Percentiles rank a stretch among this genome's conserved stretches.
Evolutionary conservation across 2,797 vertebrate genomes (phyloP).

Genomic region (Myripristis murdjan): DNA sequence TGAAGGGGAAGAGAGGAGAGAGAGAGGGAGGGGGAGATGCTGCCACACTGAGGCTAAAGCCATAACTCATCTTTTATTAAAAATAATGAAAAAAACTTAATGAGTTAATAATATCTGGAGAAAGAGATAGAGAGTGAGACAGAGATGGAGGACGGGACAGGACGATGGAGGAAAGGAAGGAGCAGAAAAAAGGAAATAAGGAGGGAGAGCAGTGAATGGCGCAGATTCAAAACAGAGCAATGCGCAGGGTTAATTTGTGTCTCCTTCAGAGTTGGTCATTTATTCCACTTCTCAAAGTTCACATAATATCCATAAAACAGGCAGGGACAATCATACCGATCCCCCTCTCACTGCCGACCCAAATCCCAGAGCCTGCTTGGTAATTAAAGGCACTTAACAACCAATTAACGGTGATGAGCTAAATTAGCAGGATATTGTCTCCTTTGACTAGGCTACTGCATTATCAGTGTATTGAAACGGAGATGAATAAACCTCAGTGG

Average conservation of each 20-base stretch:
- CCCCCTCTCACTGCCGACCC: slow-evolving; percentile 62
- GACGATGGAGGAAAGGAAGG: slow-evolving; percentile 64
- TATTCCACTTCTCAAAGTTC: slow-evolving; percentile 75
- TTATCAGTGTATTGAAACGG: slow-evolving; percentile 77
- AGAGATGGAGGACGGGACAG: slow-evolving; percentile 76
- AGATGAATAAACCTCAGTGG: slow-evolving; percentile 82
- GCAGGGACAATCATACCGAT: slow-evolving; percentile 60
- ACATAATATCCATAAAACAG: slow-evolving; percentile 68
- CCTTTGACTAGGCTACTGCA: slow-evolving; percentile 79
- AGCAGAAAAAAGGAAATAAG: slow-evolving; percentile 51
- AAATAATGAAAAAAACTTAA: slow-evolving; percentile 87
- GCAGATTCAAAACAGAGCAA: slow-evolving; percentile 35
- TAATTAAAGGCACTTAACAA: slow-evolving; percentile 87
- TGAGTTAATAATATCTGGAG: slow-evolving; percentile 86
- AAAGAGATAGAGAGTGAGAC: slow-evolving; percentile 78
- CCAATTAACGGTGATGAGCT: slow-evolving; percentile 86
- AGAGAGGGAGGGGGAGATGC: slow-evolving; percentile 53
- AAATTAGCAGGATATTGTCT: slow-evolving; percentile 85
- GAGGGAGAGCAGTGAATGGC: slow-evolving; percentile 12
- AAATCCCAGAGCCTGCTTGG: slow-evolving; percentile 80
- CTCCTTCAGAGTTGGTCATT: slow-evolving; percentile 63
- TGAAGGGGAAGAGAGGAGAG: slow-evolving; percentile 58
- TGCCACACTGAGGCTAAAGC: slow-evolving; percentile 84
- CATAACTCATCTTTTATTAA: slow-evolving; percentile 88
- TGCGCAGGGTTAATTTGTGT: slow-evolving; percentile 57